phyloP scores from a whole-genome alignment of 2,113 vertebrate species.

The Benitochromis conjunctus region DNA sequence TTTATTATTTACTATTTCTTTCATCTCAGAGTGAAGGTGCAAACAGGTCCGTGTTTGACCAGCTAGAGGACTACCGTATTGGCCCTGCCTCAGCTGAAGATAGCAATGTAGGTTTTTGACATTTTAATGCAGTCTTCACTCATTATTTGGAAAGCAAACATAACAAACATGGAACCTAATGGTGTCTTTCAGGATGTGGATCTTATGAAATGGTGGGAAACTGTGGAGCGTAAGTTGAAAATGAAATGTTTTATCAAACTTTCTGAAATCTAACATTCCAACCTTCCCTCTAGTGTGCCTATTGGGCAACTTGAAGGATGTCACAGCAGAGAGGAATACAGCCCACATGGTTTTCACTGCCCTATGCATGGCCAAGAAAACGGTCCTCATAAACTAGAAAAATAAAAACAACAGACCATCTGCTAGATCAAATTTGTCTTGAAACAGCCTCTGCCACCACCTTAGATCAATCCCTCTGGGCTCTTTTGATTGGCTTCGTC shows the following conservation, averaged over 20 bases:
- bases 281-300: too few relatives aligned
- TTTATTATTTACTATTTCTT: not conserved
- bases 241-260: not conserved
- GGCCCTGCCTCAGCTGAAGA: conserved; percentile 18
- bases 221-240: conserved; percentile 65
- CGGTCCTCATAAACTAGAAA: too few relatives aligned
- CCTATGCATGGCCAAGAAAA: too few relatives aligned
- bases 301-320: too few relatives aligned
- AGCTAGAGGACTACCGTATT: conserved; percentile 58
- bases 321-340: too few relatives aligned
- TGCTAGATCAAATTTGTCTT: too few relatives aligned
- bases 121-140: not conserved
- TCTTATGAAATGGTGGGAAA: conserved; percentile 76
- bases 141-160: not conserved
- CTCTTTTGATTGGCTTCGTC: too few relatives aligned
- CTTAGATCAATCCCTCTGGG: too few relatives aligned
- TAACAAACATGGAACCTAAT: not conserved
- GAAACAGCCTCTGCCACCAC: too few relatives aligned
- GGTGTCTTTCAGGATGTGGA: conserved; percentile 55
- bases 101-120: conserved; percentile 32
- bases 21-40: conserved; percentile 37
- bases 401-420: too few relatives aligned
- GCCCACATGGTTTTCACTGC: too few relatives aligned
- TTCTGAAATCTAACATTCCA: too few relatives aligned
- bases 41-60: conserved; percentile 57